phyloP scores from a whole-genome alignment of 2,113 vertebrate genomes.

The Promerops cafer region DNA sequence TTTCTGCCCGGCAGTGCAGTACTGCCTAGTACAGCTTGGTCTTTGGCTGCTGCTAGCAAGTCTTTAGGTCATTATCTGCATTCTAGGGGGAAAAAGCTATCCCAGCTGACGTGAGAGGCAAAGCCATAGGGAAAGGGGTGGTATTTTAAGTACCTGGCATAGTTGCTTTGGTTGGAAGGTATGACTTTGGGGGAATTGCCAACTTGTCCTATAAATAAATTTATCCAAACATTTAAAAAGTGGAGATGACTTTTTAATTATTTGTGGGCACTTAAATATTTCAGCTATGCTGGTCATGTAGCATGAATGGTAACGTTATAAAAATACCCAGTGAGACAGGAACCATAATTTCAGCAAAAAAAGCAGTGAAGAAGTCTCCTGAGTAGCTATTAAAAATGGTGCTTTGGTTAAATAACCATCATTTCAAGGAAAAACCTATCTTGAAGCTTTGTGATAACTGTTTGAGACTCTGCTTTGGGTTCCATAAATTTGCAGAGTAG shows the following conservation, averaged over 20 bases:
- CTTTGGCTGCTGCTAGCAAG: neutral
- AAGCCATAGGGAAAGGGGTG: neutral
- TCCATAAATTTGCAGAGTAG: neutral
- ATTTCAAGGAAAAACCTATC: neutral
- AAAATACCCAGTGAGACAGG: neutral
- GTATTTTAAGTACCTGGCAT: neutral
- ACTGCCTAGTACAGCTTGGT: neutral
- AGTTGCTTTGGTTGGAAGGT: neutral
- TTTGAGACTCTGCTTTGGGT: neutral
- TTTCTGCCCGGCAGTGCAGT: neutral
- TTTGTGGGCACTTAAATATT: conserved; percentile 2
- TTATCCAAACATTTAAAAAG: conserved; percentile 26
- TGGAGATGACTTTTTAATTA: conserved; percentile 24
- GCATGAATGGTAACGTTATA: neutral
- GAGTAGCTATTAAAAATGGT: neutral
- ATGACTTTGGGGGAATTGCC: neutral
- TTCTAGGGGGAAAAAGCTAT: neutral
- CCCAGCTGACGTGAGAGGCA: neutral
- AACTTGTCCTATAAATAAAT: conserved; percentile 26
- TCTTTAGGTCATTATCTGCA: neutral
- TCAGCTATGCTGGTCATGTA: neutral
- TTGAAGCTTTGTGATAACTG: neutral
- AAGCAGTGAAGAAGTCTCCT: neutral
- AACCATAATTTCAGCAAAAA: neutral
- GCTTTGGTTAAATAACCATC: neutral